These are phyloP conservation scores for Calosoma granatense DNA, from an alignment of 1,140 invertebrate species.

Conservation along the genomic window DNA sequence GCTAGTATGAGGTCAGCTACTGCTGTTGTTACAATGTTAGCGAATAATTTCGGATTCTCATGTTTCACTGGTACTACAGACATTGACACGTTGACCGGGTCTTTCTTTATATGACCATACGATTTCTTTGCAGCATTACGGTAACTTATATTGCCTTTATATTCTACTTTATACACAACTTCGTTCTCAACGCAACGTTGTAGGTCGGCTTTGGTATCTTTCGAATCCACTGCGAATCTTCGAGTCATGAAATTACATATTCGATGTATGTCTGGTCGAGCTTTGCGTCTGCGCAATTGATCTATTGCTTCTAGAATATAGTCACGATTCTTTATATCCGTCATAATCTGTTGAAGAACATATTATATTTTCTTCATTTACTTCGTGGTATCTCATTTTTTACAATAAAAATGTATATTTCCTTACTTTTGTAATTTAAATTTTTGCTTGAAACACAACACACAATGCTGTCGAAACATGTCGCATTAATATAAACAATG, in stretches of 20 bases:
- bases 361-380: too few species aligned
- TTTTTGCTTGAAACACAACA: too few species aligned
- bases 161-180: slow-evolving; percentile 73
- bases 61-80: slow-evolving; percentile 13
- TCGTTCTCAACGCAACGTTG: slow-evolving; percentile 64
- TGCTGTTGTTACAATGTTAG: slow-evolving; percentile 47
- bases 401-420: too few species aligned
- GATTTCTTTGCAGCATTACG: slow-evolving; percentile 69
- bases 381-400: too few species aligned
- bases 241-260: slow-evolving; percentile 72
- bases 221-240: slow-evolving; percentile 57
- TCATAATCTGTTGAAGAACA: too few species aligned
- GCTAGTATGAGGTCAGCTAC: slow-evolving; percentile 56
- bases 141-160: slow-evolving; percentile 76
- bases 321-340: slow-evolving; percentile 52
- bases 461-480: too few species aligned
- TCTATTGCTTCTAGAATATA: slow-evolving; percentile 76
- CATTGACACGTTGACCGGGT: slow-evolving; percentile 9
- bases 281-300: slow-evolving; percentile 68
- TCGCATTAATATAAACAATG: too few species aligned
- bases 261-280: slow-evolving; percentile 68
- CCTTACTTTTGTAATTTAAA: too few species aligned
- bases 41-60: slow-evolving; percentile 28
- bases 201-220: slow-evolving; percentile 62
- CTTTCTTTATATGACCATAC: slow-evolving; percentile 12